These are phyloP conservation scores for Lamproptera curius DNA, from an alignment of 2,888 invertebrate species.

Conservation along the genomic window DNA sequence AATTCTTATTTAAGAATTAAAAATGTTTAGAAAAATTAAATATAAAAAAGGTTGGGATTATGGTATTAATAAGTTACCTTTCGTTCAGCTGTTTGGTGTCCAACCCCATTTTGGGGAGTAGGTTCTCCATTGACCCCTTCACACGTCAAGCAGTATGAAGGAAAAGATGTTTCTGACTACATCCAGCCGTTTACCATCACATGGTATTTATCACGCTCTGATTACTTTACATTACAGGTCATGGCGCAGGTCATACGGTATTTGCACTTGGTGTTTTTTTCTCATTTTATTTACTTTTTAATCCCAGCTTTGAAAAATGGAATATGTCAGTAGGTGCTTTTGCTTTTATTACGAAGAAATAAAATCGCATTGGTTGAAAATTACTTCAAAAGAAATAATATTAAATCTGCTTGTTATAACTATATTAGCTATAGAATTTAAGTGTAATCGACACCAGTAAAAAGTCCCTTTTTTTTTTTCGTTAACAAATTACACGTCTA, in stretches of 20 bases:
- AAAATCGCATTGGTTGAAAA: no score
- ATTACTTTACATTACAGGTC: conserved; percentile 31
- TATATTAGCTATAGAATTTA: no score
- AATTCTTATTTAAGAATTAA: no score
- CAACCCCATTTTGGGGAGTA: conserved; percentile 56
- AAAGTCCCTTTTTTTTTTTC: no score
- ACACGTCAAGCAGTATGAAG: conserved; percentile 40
- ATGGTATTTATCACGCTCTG: conserved; percentile 48
- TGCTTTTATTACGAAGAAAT: no score
- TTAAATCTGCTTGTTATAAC: no score
- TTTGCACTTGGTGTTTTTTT: conserved; percentile 29
- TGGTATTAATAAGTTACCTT: conserved; percentile 41
- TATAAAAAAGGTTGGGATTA: background rate
- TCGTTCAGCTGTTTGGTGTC: conserved; percentile 55
- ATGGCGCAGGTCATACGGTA: conserved; percentile 44
- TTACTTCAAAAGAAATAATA: no score
- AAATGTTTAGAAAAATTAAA: background rate
- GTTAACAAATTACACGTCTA: no score
- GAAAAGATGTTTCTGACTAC: conserved; percentile 56
- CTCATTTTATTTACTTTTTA: no score
- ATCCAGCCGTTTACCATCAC: background rate
- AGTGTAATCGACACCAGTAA: no score
- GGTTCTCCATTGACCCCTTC: conserved; percentile 45
- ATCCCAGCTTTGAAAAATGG: no score
- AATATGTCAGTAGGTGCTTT: no score